Base-by-base conservation (phyloP, 1,140 invertebrate genomes). In the Macrobrachium nipponense region DNA sequence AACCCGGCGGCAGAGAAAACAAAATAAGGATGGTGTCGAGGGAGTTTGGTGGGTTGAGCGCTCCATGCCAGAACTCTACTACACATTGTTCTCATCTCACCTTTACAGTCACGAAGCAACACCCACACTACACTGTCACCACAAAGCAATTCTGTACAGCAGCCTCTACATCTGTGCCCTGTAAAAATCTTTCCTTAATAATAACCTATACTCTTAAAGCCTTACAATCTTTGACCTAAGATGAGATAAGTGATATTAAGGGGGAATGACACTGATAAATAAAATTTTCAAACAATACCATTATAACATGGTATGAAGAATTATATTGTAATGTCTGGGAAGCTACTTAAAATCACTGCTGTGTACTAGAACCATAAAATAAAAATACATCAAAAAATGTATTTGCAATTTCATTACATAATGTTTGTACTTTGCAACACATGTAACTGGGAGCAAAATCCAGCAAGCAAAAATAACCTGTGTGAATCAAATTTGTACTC, bases 91-190 rank as follows among this genome's bases (percentile, higher is more conserved):
- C 70, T 60, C 70, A 44, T 64, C 72, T 83, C 81, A 83, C 61
- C 81, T 76, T 83, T 76, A 83, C 81, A 83, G 81, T 64, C 81
- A 66, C 60, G 51, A 83, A 83, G 81, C 73, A 66, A 77, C 36
- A 83, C 81, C 81, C 81, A 83, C 72, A 83, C 81, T 83, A 83
- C 81, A 83, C 77, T 62, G 73, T 64, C 81, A 83, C 81, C 60
- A 77, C 61, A 77, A 83, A 83, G 60, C 81, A 66, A 77, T 60
- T 43, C 81, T 83, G 81, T 83, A 77, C 81, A 83, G 59, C 73
- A 83, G 76, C 61, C 76, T 83, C 81, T 83, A 66, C 73, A 61
- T 64, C 60, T 83, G 73, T 77, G 36, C 72, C 73, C 51, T 82
- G 60, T 77, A 77, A 66, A 77, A 82, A 77, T 76, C 60, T n/a